A percentile compares a stretch with the other conserved stretches of the same genome.
Conservation (phyloP, 2,113 vertebrate genomes). For the Suricata suricatta region DNA sequence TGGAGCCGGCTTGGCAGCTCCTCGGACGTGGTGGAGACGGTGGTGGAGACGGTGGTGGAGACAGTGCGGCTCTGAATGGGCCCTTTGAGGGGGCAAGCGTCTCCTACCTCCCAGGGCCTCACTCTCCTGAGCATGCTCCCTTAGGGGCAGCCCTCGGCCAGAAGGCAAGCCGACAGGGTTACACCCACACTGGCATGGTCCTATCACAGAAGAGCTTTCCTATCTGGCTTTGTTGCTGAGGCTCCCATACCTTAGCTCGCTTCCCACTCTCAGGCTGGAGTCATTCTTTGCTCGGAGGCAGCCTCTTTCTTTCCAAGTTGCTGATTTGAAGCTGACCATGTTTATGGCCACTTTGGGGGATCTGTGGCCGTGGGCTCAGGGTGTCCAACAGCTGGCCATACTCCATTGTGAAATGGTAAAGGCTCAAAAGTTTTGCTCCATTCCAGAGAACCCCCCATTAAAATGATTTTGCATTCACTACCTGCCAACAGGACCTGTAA, state of each 20-base stretch:
- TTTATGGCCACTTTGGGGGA: slow-evolving; percentile 55
- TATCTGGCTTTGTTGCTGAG: neutral
- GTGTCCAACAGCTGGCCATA: slow-evolving; percentile 78
- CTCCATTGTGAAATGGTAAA: slow-evolving; percentile 82
- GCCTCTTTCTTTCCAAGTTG: slow-evolving; percentile 71
- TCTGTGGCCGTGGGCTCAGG: slow-evolving; percentile 21
- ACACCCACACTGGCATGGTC: neutral
- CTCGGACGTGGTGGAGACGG: slow-evolving; percentile 25
- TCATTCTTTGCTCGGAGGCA: slow-evolving; percentile 37
- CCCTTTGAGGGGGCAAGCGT: slow-evolving; percentile 53
- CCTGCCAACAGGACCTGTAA: slow-evolving; percentile 86
- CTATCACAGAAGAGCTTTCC: neutral
- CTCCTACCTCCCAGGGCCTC: slow-evolving; percentile 9
- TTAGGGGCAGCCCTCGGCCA: slow-evolving; percentile 35
- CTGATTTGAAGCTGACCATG: slow-evolving; percentile 72
- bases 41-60: slow-evolving; percentile 17
- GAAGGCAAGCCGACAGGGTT: neutral
- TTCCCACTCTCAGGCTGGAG: slow-evolving; percentile 38
- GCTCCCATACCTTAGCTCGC: neutral
- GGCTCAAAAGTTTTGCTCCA: slow-evolving; percentile 84
- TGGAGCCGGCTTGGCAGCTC: slow-evolving; percentile 33
- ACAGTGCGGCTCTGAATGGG: slow-evolving; percentile 52
- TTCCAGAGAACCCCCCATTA: slow-evolving; percentile 87
- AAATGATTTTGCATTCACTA: slow-evolving; percentile 89
- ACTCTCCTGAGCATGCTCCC: slow-evolving; percentile 62